phyloP scores from a whole-genome alignment of 2,113 vertebrate species.

The Elachura formosa region DNA sequence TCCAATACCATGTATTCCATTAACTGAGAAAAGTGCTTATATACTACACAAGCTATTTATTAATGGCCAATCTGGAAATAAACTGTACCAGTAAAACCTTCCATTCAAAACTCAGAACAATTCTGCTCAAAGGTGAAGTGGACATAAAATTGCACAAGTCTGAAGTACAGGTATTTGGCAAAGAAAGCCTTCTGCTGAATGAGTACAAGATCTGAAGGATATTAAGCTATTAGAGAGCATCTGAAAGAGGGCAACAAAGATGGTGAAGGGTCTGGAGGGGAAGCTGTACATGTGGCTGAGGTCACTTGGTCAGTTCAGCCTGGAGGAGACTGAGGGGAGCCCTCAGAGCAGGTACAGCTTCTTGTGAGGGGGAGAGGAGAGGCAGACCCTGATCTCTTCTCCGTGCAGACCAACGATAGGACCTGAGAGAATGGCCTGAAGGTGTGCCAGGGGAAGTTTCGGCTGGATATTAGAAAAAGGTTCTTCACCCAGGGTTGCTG shows the following conservation, averaged over 20 bases:
- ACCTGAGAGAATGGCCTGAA: neutral
- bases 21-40: neutral
- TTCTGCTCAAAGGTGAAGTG: neutral
- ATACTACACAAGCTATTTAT: neutral
- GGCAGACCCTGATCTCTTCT: neutral
- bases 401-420: neutral
- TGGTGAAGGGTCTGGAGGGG: neutral
- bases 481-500: accelerated
- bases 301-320: neutral
- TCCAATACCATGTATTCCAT: neutral
- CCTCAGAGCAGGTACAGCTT: neutral
- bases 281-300: accelerated
- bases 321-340: neutral
- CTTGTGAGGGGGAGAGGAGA: neutral
- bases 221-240: neutral
- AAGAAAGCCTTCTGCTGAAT: neutral
- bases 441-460: neutral
- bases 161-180: neutral
- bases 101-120: neutral
- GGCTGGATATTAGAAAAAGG: neutral
- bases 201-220: neutral
- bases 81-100: neutral
- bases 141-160: neutral
- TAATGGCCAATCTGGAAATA: neutral
- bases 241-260: neutral